phyloP scores from a whole-genome alignment of 2,797 vertebrate species.

The Sitta carolinensis region DNA sequence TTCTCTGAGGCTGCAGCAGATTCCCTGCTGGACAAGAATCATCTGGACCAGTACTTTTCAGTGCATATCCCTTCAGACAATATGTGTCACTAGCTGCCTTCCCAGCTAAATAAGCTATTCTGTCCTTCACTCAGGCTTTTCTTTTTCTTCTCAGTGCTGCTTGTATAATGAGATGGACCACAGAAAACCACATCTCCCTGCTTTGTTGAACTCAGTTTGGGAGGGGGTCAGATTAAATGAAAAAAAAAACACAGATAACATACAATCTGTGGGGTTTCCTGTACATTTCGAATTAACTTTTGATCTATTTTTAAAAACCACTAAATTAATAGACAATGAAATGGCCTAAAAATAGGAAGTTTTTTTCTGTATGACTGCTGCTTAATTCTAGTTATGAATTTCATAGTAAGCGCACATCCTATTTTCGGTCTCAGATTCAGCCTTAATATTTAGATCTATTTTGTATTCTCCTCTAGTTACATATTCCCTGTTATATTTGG shows the following conservation, averaged over 20 bases:
- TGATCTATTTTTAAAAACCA: neutral
- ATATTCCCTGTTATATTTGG: neutral
- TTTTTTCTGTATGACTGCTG: neutral
- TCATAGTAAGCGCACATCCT: neutral
- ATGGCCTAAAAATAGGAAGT: neutral
- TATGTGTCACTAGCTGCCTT: neutral
- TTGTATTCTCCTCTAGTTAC: neutral
- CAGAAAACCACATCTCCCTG: accelerated
- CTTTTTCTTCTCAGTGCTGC: neutral
- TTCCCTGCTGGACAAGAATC: neutral
- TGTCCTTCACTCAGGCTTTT: neutral
- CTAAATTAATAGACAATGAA: neutral
- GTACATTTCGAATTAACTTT: neutral
- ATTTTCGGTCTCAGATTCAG: neutral
- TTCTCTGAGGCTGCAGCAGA: neutral
- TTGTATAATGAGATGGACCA: neutral
- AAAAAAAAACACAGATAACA: neutral
- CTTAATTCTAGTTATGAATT: neutral
- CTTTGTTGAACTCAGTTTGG: neutral
- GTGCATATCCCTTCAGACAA: neutral
- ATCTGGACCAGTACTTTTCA: neutral
- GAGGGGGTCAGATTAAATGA: neutral
- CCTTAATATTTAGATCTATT: neutral
- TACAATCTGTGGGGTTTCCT: neutral
- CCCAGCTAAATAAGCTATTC: neutral